Conservation (phyloP, 2,113 vertebrate species). For the Hassar affinis region DNA sequence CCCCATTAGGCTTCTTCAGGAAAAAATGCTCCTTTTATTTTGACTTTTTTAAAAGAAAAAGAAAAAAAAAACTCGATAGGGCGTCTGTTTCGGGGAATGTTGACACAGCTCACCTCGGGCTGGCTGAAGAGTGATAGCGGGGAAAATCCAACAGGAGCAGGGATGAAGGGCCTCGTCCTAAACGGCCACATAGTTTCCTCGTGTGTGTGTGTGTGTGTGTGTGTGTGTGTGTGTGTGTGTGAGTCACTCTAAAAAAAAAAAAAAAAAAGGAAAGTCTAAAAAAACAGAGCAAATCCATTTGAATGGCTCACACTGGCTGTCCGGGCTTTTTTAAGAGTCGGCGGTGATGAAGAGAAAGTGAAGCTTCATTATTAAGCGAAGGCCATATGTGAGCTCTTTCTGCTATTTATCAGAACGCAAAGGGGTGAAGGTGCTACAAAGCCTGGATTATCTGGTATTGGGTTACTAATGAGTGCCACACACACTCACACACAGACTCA, state of each 20-base stretch:
- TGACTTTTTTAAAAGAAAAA: neutral
- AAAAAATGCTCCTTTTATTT: neutral
- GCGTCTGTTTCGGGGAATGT: constrained; percentile 14
- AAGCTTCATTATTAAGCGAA: constrained; percentile 14
- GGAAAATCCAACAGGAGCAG: constrained; percentile 28
- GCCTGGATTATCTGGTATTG: constrained; percentile 58
- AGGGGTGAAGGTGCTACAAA: constrained; percentile 54
- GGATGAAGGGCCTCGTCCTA: constrained; percentile 30
- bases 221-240: too few species aligned
- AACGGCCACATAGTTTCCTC: constrained; percentile 31
- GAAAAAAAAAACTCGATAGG: neutral
- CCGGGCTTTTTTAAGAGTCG: constrained; percentile 1
- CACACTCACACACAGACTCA: constrained; percentile 25
- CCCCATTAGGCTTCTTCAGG: neutral
- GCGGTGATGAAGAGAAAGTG: constrained; percentile 9
- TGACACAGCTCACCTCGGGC: constrained; percentile 21
- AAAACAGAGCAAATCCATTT: constrained; percentile 27
- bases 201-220: constrained; percentile 12
- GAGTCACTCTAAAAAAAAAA: constrained; percentile 4
- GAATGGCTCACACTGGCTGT: constrained; percentile 15
- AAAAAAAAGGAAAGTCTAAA: neutral
- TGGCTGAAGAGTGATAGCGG: constrained; percentile 13
- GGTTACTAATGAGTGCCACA: constrained; percentile 56
- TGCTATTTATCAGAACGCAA: constrained; percentile 37
- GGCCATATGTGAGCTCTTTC: constrained; percentile 37